phyloP scores from a whole-genome alignment of 2,888 invertebrate genomes.

The Machimus atricapillus region DNA sequence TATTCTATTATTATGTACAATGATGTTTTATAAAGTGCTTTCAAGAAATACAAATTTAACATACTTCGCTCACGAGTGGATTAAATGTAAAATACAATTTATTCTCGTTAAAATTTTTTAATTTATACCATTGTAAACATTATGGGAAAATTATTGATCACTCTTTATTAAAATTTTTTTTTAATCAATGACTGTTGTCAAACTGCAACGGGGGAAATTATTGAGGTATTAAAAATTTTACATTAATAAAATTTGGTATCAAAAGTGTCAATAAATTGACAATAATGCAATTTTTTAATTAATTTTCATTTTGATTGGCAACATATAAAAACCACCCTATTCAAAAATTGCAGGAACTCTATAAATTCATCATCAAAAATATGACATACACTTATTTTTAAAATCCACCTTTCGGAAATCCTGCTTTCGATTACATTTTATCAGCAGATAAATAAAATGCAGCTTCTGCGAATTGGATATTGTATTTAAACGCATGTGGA shows the following conservation, averaged over 20 bases:
- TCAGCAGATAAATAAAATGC: not conserved
- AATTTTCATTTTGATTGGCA: not conserved
- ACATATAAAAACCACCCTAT: no score
- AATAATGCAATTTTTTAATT: not conserved
- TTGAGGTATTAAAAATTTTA: not conserved
- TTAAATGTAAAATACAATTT: not conserved
- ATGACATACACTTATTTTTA: not conserved
- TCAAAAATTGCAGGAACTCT: no score
- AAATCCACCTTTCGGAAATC: not conserved
- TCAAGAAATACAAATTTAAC: not conserved
- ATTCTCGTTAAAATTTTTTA: not conserved
- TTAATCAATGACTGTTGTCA: not conserved
- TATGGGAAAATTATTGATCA: not conserved
- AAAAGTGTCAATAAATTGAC: not conserved
- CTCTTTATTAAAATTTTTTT: no score
- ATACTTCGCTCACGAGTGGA: not conserved
- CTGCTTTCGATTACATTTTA: not conserved
- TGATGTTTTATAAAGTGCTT: not conserved
- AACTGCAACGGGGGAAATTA: not conserved
- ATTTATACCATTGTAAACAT: not conserved
- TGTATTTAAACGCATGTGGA: not conserved
- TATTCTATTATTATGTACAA: constrained; percentile 1
- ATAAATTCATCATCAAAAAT: not conserved
- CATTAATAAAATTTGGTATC: not conserved
- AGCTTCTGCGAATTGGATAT: not conserved